These are phyloP conservation scores for Clarias batrachus DNA, from an alignment of 2,113 vertebrate genomes.

Conservation along the genomic window DNA sequence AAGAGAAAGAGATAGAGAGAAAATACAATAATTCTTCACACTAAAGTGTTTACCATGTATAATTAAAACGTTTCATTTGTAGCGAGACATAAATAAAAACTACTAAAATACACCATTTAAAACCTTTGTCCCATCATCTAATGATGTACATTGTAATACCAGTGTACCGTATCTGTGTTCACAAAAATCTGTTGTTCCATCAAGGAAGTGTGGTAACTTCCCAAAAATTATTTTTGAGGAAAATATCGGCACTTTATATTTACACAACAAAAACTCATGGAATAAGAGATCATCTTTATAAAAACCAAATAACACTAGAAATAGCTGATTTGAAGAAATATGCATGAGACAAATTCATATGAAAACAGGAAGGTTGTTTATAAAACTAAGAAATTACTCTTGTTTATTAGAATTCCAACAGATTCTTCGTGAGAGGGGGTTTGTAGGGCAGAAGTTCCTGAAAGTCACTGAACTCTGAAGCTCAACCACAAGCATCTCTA, in stretches of 20 bases:
- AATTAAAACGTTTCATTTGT: not conserved
- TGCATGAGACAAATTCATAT: not conserved
- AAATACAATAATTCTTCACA: not conserved
- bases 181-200: not conserved
- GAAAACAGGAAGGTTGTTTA: not conserved
- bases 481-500: constrained; percentile 40
- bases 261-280: not conserved
- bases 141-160: not conserved
- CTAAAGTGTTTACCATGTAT: not conserved
- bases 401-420: constrained; percentile 14
- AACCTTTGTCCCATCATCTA: not conserved
- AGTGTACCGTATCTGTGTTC: not conserved
- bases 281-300: not conserved
- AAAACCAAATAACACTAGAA: not conserved
- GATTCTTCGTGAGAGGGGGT: constrained; percentile 10
- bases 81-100: not conserved
- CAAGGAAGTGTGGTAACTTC: not conserved
- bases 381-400: not conserved
- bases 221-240: not conserved
- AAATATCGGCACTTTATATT: not conserved
- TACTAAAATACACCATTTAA: not conserved
- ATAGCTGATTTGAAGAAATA: not conserved
- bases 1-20: not conserved
- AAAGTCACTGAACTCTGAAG: constrained; percentile 39
- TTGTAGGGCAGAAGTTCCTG: constrained; percentile 39